phyloP scores from a whole-genome alignment of 2,797 vertebrate genomes.

The Lagocephalus sceleratus region DNA sequence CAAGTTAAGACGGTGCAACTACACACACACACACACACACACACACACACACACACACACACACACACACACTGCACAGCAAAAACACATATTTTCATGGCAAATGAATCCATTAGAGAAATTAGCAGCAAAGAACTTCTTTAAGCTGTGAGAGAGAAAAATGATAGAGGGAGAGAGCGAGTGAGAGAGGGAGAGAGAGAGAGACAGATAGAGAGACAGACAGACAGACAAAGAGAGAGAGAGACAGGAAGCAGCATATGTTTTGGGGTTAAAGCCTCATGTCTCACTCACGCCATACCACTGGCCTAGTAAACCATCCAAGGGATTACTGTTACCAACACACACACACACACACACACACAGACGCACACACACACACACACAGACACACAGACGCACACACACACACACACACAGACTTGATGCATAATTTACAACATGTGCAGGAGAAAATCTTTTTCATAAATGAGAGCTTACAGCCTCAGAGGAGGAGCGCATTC shows the following conservation, averaged over 20 bases:
- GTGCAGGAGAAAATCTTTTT: slow-evolving; percentile 59
- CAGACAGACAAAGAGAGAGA: slow-evolving; percentile 2
- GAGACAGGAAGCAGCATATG: slow-evolving; percentile 52
- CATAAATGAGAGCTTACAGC: slow-evolving; percentile 58
- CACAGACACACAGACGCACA: too few species aligned
- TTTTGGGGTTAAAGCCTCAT: slow-evolving; percentile 62
- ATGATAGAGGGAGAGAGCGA: slow-evolving; percentile 12
- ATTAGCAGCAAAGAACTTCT: slow-evolving; percentile 46
- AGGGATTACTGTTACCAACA: slow-evolving; percentile 43
- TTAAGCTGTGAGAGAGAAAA: slow-evolving; percentile 36
- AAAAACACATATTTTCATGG: slow-evolving; percentile 44
- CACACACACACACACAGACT: slow-evolving; percentile 15
- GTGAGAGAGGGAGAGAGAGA: slow-evolving; percentile 1
- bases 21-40: slow-evolving; percentile 10
- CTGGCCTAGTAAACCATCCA: slow-evolving; percentile 56
- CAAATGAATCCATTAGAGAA: slow-evolving; percentile 58
- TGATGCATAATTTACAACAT: slow-evolving; percentile 58
- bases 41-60: slow-evolving; percentile 34
- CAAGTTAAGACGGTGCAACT: slow-evolving; percentile 30
- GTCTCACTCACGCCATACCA: slow-evolving; percentile 61
- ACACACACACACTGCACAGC: slow-evolving; percentile 19
- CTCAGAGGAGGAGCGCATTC: slow-evolving; percentile 17
- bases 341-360: slow-evolving; percentile 19
- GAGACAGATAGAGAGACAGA: background rate
- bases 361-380: slow-evolving; percentile 14